Evolutionary conservation across 1,140 invertebrate species (phyloP).

Genomic region (Muscidifurax raptorellus): DNA sequence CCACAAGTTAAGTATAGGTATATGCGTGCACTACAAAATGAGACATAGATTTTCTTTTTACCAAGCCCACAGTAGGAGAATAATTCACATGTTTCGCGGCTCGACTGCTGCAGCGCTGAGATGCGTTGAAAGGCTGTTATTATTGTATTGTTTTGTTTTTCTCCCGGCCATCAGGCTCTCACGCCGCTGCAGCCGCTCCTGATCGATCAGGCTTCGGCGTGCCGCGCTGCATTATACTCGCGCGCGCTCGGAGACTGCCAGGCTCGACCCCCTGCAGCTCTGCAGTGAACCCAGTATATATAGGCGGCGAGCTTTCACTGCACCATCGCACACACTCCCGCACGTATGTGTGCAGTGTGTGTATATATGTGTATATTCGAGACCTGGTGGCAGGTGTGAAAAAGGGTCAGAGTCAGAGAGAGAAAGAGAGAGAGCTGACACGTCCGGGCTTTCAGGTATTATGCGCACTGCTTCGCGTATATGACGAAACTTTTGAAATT

Average conservation of each 20-base stretch:
- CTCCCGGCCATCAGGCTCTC: not conserved
- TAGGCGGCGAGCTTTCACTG: not conserved
- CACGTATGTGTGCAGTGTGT: not conserved
- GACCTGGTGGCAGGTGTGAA: not conserved
- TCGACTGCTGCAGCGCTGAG: not conserved
- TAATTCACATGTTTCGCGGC: not conserved
- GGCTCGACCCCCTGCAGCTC: slow-evolving; percentile 3
- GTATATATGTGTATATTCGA: not conserved
- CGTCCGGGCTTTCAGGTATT: no score
- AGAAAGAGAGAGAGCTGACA: not conserved
- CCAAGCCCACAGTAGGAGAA: not conserved
- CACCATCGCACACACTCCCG: not conserved
- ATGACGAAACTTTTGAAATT: no score
- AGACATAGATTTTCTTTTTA: not conserved
- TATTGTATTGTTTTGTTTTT: not conserved
- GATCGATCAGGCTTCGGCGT: slow-evolving; percentile 42
- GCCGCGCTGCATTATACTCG: slow-evolving; percentile 29
- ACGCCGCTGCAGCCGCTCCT: slow-evolving; percentile 15
- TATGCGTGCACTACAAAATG: no score
- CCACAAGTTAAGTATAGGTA: not conserved
- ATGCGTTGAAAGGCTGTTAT: not conserved
- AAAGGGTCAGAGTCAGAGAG: not conserved
- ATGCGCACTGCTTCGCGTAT: no score
- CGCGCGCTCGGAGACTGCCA: not conserved
- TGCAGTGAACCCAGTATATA: not conserved